These are phyloP conservation scores for Cyprinus carpio DNA, from an alignment of 2,113 vertebrate genomes.

Conservation along the genomic window DNA sequence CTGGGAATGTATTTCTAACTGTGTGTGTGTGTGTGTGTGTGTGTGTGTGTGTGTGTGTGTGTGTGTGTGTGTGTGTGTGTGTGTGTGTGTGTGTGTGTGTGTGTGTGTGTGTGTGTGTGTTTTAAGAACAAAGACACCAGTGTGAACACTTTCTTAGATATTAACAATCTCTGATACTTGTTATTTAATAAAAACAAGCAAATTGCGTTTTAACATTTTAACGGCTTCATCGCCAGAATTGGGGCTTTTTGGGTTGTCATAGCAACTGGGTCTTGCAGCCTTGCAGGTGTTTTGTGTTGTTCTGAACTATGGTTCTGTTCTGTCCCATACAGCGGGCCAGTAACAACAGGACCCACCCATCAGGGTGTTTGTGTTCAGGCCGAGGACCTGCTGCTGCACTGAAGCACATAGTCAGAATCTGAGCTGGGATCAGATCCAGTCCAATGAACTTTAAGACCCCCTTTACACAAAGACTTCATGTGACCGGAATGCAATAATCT, in stretches of 20 bases:
- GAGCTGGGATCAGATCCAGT: slow-evolving; percentile 19
- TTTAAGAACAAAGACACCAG: slow-evolving; percentile 18
- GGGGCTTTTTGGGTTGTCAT: background rate
- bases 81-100: background rate
- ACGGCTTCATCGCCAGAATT: background rate
- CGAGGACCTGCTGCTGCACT: background rate
- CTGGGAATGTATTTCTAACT: background rate
- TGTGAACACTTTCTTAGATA: slow-evolving; percentile 4
- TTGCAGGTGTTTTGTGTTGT: slow-evolving; percentile 26
- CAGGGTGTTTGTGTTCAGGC: slow-evolving; percentile 34
- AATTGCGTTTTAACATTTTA: background rate
- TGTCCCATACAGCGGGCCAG: background rate
- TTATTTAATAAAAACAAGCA: background rate
- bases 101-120: background rate
- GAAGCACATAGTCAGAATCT: background rate
- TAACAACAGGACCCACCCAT: slow-evolving; percentile 39
- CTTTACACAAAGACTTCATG: background rate
- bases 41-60: background rate
- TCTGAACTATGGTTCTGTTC: background rate
- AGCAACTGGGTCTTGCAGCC: slow-evolving; percentile 3
- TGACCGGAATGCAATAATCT: background rate
- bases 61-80: background rate
- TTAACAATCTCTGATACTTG: slow-evolving; percentile 13
- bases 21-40: background rate
- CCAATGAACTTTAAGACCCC: slow-evolving; percentile 5